Evolutionary conservation across 2,113 vertebrate genomes (phyloP), one percentile per base, ranked within the genome.

Genomic region (Picathartes gymnocephalus): DNA sequence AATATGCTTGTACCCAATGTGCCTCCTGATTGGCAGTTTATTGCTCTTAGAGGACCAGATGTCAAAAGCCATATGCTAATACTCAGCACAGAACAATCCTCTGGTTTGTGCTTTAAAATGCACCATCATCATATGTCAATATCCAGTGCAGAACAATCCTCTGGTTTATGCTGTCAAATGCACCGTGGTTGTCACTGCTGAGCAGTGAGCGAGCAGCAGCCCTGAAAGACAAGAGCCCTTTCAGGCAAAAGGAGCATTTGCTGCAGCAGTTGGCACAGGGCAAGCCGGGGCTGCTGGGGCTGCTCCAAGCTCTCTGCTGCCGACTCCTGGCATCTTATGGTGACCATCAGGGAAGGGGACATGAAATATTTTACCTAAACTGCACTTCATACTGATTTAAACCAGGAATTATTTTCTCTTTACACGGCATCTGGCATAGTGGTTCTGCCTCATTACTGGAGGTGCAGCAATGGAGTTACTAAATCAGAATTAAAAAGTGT

Each of bases 21-120:
- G 87, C 65, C 69, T 88, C 57, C 88, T 92, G 73, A 93, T 64
- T 91, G 95, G 88, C 92, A 95, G 65, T 51, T 94, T 95, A 86
- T 90, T 21, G n/a, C 58, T 95, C 70, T 83, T 82, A 42, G 78
- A 94, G 81, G 81, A 87, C 44, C 81, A 95, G 66, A 83, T 94
- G 94, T 93, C 91, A 94, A 91, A 96, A 94, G 87, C 93, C 96
- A 86, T 95, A 94, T 94, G 96, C 78, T 94, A 95, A 93, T 94
- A 85, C 69, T 92, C 92, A 90, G 50, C 47, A 51, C 27, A 16
- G 79, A 84, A 82, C 71, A 81, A 69, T 88, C 78, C 88, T 84
- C 79, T 81, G 68, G 62, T 91, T 91, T 88, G 58, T 1, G 2
- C 66, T 76, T 65, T 56, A 47, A 94, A 93, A 92, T 50, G 60